Percentiles rank a stretch among this genome's conserved stretches.
phyloP scores from a whole-genome alignment of 1,140 invertebrate species.

The Drosophila seguyi region DNA sequence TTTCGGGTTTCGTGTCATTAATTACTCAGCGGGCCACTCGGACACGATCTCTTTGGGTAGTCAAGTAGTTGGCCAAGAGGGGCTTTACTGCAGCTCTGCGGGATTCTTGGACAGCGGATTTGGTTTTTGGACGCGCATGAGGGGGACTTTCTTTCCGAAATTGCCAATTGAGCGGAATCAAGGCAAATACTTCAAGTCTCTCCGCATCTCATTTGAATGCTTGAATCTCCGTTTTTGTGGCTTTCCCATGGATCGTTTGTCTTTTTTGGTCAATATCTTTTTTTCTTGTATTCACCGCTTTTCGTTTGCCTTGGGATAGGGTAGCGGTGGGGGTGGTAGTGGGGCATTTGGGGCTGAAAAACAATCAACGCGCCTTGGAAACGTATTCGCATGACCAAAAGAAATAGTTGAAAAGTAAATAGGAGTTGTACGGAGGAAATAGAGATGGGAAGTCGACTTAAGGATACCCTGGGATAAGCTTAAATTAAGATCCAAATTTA shows the following conservation, averaged over 20 bases:
- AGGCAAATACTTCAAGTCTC: slow-evolving; percentile 54
- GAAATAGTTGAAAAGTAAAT: slow-evolving; percentile 48
- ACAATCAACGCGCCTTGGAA: slow-evolving; percentile 54
- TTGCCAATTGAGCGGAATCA: slow-evolving; percentile 54
- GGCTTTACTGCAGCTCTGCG: slow-evolving; percentile 35
- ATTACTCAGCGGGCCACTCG: slow-evolving; percentile 51
- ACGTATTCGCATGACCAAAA: slow-evolving; percentile 52
- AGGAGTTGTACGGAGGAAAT: slow-evolving; percentile 11
- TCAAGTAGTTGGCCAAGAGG: slow-evolving; percentile 47
- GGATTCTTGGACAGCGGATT: slow-evolving; percentile 39
- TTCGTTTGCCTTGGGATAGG: neutral
- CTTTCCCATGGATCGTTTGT: slow-evolving; percentile 57
- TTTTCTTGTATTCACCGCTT: neutral
- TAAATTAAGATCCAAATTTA: neutral
- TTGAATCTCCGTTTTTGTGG: slow-evolving; percentile 46
- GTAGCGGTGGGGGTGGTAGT: slow-evolving; percentile 8
- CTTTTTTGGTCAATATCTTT: slow-evolving; percentile 45
- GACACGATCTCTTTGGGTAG: slow-evolving; percentile 47
- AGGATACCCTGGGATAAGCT: neutral
- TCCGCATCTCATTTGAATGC: slow-evolving; percentile 55
- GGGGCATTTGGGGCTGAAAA: slow-evolving; percentile 26
- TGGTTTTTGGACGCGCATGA: slow-evolving; percentile 25
- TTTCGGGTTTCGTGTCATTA: slow-evolving; percentile 37
- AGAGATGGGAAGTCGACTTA: neutral
- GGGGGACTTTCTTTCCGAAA: slow-evolving; percentile 53